phyloP scores from a whole-genome alignment of 2,888 invertebrate species.

The Lapara coniferarum region DNA sequence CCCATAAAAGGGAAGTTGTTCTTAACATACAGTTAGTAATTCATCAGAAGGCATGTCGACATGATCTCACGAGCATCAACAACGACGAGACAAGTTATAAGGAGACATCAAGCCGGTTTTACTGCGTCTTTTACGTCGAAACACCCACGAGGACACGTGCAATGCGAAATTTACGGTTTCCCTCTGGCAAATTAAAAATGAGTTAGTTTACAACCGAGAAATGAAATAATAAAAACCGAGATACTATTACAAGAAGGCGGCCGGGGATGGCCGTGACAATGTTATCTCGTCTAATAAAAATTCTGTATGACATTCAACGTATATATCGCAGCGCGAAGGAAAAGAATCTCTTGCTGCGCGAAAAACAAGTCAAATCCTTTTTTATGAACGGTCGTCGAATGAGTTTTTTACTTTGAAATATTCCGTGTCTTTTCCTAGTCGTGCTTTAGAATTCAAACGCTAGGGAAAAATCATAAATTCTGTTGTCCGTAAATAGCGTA shows the following conservation, averaged over 20 bases:
- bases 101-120: constrained; percentile 60
- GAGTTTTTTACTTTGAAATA: constrained; percentile 62
- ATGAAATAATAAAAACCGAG: constrained; percentile 74
- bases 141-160: constrained; percentile 58
- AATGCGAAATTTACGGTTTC: constrained; percentile 71
- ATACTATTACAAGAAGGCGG: constrained; percentile 70
- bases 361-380: constrained; percentile 73
- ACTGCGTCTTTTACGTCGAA: constrained; percentile 64
- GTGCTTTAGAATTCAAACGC: constrained; percentile 47
- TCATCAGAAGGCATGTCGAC: constrained; percentile 51
- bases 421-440: constrained; percentile 53
- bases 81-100: constrained; percentile 53
- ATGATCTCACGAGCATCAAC: constrained; percentile 45
- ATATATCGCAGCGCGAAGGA: constrained; percentile 65
- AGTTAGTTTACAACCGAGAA: constrained; percentile 75
- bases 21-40: constrained; percentile 48
- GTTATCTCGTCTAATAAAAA: constrained; percentile 79
- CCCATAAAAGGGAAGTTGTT: constrained; percentile 25
- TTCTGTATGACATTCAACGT: constrained; percentile 71
- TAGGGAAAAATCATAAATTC: constrained; percentile 51
- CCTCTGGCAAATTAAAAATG: constrained; percentile 79
- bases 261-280: constrained; percentile 65
- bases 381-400: constrained; percentile 68
- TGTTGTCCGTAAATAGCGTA: constrained; percentile 33
- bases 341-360: constrained; percentile 70